Evolutionary conservation across 2,888 invertebrate genomes (phyloP), one percentile per base, ranked within the genome.

Genomic region (Orthonevra nobilis): DNA sequence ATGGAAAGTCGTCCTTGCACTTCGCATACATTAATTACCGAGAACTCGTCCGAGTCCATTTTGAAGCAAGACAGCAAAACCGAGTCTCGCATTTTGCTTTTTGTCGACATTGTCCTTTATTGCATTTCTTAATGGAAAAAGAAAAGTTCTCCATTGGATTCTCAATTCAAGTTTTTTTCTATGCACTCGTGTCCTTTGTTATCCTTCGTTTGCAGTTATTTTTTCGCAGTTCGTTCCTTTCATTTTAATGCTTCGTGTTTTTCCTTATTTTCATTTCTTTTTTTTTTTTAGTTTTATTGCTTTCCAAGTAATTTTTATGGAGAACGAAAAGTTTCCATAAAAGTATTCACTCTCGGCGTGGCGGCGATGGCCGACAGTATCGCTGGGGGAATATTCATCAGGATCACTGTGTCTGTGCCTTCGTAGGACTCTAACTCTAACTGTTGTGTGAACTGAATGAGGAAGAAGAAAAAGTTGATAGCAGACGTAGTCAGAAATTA

Each of bases 41-140:
- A 3, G 20, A 46, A 20, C 48, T 6, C 28, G 9, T 40, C 9
- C 20, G 38, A 20, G 9, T 15, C n/a, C 20, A 15, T 19, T 32
- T 28, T 9, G n/a, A 20, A 26, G 17, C 19, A 12, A 38, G 14
- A 28, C 10, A 10, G 6, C 10, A 12, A 15, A 40, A 20, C 17
- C 3, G 28, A 44, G 42, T 50, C n/a, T n/a, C 44, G 60, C 52
- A 63, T 52, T 75, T 69, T 75, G 63, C 50, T 63, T 56, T 50
- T 40, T 23, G 17, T 48, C 46, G 48, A 56, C 50, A 28, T 58
- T 63, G 58, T 61, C 50, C 32, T 48, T 70, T 75, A 68, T 75
- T 69, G 46, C 58, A 69, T 63, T 72, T 72, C 72, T 66, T 77
- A 72, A 60, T 77, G 72, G 72, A 60, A 60, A 66, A 72, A 30